These are phyloP conservation scores for Sarcophaga variegata DNA, from an alignment of 2,888 invertebrate genomes.

Conservation along the genomic window DNA sequence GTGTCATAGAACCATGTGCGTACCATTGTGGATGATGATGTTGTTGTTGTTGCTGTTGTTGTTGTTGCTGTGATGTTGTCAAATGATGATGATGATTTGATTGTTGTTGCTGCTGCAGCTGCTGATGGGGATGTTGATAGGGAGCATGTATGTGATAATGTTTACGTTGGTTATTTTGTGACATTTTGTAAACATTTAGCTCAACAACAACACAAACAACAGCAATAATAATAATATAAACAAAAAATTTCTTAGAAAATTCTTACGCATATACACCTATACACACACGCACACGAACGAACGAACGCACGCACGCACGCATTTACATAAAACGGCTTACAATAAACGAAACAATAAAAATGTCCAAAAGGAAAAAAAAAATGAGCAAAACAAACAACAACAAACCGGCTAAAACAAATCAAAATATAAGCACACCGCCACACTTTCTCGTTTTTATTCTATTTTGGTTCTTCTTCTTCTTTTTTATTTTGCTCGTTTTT, in stretches of 20 bases:
- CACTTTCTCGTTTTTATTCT: no score
- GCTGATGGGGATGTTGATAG: slow-evolving; percentile 61
- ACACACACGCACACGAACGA: background rate
- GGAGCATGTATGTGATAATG: slow-evolving; percentile 68
- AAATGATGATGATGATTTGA: slow-evolving; percentile 52
- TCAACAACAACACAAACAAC: slow-evolving; percentile 25
- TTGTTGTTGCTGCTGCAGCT: slow-evolving; percentile 48
- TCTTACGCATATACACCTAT: slow-evolving; percentile 25
- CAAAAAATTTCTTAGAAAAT: slow-evolving; percentile 30
- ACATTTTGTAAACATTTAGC: slow-evolving; percentile 62
- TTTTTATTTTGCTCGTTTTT: slow-evolving; percentile 34
- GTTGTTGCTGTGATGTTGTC: slow-evolving; percentile 40
- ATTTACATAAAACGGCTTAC: background rate
- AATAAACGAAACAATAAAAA: slow-evolving; percentile 9
- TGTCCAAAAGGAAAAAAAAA: slow-evolving; percentile 38
- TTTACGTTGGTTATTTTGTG: slow-evolving; percentile 67
- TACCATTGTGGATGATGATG: slow-evolving; percentile 41
- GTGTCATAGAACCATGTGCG: slow-evolving; percentile 27
- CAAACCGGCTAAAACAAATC: slow-evolving; percentile 57
- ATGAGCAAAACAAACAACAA: slow-evolving; percentile 50
- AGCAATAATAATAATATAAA: background rate
- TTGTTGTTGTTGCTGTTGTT: slow-evolving; percentile 37
- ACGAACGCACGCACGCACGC: slow-evolving; percentile 8
- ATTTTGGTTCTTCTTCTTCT: background rate
- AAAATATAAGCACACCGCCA: slow-evolving; percentile 47